A percentile compares a stretch with the other conserved stretches of the same genome.
phyloP scores from a whole-genome alignment of 2,797 vertebrate species.

The Lithobates sylvaticus region DNA sequence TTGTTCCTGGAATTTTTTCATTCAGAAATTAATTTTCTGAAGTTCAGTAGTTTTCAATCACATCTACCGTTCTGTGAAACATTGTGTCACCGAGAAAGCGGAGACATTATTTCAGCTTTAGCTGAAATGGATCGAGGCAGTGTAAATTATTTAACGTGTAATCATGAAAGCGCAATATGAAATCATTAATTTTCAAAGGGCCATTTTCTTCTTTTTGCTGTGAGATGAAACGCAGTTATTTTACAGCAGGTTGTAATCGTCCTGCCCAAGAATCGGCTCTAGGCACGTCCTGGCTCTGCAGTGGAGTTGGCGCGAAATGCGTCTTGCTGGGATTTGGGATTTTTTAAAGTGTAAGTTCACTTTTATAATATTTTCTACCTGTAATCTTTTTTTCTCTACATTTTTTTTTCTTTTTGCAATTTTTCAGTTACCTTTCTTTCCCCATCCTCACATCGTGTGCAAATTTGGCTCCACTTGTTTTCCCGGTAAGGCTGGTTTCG shows the following conservation, averaged over 20 bases:
- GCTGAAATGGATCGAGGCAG: background rate
- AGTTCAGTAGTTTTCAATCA: background rate
- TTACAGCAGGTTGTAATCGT: background rate
- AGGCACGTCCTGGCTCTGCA: background rate
- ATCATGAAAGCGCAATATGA: constrained; percentile 11
- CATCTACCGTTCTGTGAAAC: background rate
- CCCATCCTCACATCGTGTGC: too few species aligned
- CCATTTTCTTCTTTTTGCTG: constrained; percentile 7
- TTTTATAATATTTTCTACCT: too few species aligned
- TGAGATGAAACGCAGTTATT: background rate
- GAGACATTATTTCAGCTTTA: background rate
- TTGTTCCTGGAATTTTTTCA: background rate
- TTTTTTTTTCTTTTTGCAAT: too few species aligned
- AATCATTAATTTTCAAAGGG: constrained; percentile 13
- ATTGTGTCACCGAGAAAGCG: background rate
- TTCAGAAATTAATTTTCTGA: background rate
- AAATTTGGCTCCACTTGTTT: too few species aligned
- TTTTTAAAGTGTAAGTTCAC: too few species aligned
- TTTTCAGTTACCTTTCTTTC: too few species aligned
- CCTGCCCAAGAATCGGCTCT: background rate
- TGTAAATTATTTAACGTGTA: constrained; percentile 3
- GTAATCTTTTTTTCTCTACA: too few species aligned
- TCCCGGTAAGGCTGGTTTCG: too few species aligned
- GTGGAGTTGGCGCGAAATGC: background rate
- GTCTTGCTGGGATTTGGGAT: too few species aligned